Percentiles rank a stretch among this genome's conserved stretches.
phyloP scores from a whole-genome alignment of 2,888 invertebrate genomes.

The Apodemia duryi region DNA sequence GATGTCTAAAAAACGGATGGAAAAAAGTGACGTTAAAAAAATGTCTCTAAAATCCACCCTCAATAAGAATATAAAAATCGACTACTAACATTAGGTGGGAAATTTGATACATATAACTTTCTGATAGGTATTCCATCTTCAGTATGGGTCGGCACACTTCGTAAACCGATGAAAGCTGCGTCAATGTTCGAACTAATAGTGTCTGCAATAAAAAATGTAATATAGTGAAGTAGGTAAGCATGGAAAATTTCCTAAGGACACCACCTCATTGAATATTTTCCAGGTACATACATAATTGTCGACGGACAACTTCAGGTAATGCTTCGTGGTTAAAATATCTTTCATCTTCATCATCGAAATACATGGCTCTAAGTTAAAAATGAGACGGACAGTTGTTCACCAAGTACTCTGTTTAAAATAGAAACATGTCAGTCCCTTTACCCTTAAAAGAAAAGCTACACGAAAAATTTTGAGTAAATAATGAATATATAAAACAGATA shows the following conservation, averaged over 20 bases:
- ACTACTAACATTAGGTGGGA: conserved; percentile 72
- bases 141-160: conserved; percentile 69
- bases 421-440: conserved; percentile 42
- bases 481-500: conserved; percentile 55
- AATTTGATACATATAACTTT: conserved; percentile 78
- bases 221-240: conserved; percentile 14
- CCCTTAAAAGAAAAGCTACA: conserved; percentile 39
- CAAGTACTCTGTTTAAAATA: conserved; percentile 33
- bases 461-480: conserved; percentile 60
- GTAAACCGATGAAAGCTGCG: conserved; percentile 41
- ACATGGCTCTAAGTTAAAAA: conserved; percentile 50
- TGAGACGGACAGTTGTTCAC: conserved; percentile 10
- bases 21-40: not conserved
- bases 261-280: conserved; percentile 1
- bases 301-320: conserved; percentile 51
- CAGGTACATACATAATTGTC: conserved; percentile 52
- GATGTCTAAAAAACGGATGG: conserved; percentile 63
- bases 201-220: conserved; percentile 44
- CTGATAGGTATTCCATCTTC: conserved; percentile 80
- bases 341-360: conserved; percentile 53
- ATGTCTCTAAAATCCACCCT: not conserved
- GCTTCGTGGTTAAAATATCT: conserved; percentile 55
- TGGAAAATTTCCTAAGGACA: conserved; percentile 9
- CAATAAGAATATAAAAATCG: not conserved
- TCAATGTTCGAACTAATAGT: conserved; percentile 49